Percentiles rank a stretch among this genome's conserved stretches.
phyloP scores from a whole-genome alignment of 30 jellyfish, hydroid and myxozoan genomes.

The Aurelia sp. region DNA sequence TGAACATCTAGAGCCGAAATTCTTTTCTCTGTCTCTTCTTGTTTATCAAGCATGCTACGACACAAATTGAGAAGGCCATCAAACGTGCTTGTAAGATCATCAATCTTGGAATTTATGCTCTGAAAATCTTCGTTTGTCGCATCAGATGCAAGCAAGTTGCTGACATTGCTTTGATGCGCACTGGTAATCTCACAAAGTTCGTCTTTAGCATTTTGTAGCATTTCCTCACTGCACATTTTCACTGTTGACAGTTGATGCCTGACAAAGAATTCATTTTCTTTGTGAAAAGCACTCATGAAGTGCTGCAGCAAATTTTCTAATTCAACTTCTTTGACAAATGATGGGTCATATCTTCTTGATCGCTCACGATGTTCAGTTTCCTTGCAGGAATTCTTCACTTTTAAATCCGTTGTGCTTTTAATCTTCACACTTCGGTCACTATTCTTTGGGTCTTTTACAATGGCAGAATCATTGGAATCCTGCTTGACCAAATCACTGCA shows the following conservation, averaged over 20 bases:
- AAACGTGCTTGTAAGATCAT: constrained; percentile 4
- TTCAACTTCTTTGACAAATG: constrained; percentile 6
- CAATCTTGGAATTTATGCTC: neutral
- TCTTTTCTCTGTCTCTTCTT: constrained; percentile 18
- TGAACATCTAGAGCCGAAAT: constrained; percentile 31
- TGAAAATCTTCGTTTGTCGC: neutral
- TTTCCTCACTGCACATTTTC: constrained; percentile 14
- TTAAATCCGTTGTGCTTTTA: neutral
- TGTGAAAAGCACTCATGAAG: neutral
- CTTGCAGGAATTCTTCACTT: neutral
- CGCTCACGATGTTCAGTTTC: neutral
- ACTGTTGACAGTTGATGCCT: constrained; percentile 34
- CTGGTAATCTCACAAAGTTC: constrained; percentile 30
- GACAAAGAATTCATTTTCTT: constrained; percentile 23
- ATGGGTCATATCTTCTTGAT: neutral
- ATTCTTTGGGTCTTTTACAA: neutral
- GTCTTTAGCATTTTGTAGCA: constrained; percentile 11
- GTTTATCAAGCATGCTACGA: constrained; percentile 31
- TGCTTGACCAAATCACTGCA: no score
- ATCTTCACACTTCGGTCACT: neutral
- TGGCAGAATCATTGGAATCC: no score
- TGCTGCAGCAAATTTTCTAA: constrained; percentile 7
- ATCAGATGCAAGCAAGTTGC: no score
- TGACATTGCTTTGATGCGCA: neutral
- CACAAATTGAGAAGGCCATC: constrained; percentile 28